A percentile compares a stretch with the other conserved stretches of the same genome.
Conservation (phyloP, 2,797 vertebrate species). For the Eulemur coronatus region DNA sequence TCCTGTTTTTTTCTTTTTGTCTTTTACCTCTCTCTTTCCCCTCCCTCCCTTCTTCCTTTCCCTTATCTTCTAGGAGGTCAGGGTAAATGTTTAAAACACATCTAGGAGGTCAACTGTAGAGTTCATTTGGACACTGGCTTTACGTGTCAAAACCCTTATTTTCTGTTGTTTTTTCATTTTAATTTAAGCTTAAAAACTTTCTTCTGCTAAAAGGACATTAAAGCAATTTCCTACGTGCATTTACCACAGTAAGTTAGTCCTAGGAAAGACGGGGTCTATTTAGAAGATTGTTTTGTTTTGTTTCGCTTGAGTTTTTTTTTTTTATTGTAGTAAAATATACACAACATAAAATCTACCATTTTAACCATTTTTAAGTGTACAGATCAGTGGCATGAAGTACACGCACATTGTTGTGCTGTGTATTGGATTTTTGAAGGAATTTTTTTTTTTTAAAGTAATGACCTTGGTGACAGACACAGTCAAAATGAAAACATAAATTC, state of each 20-base stretch:
- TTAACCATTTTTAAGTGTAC: neutral
- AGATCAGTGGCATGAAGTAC: neutral
- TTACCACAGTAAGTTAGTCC: neutral
- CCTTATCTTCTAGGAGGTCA: neutral
- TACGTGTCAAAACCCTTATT: neutral
- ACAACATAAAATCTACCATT: neutral
- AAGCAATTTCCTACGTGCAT: neutral
- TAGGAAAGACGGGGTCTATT: neutral
- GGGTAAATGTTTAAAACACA: neutral
- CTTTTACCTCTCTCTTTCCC: fast-evolving
- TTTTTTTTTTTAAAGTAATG: neutral
- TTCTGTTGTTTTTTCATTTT: constrained; percentile 7
- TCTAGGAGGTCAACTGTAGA: neutral
- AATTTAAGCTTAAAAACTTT: constrained; percentile 2
- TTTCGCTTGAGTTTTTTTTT: neutral
- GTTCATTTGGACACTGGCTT: neutral
- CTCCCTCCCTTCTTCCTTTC: neutral
- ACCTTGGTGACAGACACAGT: neutral
- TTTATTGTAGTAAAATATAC: neutral
- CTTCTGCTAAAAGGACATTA: neutral
- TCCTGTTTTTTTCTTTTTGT: neutral
- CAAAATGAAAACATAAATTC: constrained; percentile 35
- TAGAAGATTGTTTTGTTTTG: neutral
- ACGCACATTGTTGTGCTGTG: neutral
- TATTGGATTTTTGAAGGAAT: neutral